These are phyloP conservation scores for Drosophila lacicola DNA, from an alignment of 2,888 invertebrate genomes.

Conservation along the genomic window DNA sequence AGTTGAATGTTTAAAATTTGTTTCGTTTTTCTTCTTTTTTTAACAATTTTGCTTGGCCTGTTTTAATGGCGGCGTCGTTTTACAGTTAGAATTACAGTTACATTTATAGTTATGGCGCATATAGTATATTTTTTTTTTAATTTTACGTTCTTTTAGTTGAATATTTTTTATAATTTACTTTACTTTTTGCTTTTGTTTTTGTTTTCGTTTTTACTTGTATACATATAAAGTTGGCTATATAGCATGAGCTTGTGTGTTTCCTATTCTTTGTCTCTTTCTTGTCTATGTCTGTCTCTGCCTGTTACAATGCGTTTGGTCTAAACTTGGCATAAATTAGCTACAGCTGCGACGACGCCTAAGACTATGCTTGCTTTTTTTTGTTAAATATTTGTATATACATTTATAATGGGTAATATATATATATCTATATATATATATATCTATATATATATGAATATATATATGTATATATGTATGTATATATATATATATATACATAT, in stretches of 20 bases:
- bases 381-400: constrained; percentile 41
- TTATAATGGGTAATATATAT: constrained; percentile 27
- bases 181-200: background rate
- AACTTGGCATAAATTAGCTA: constrained; percentile 55
- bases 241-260: constrained; percentile 46
- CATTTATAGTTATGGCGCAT: constrained; percentile 48
- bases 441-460: constrained; percentile 14
- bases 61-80: constrained; percentile 45
- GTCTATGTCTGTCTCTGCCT: constrained; percentile 8
- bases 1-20: constrained; percentile 23
- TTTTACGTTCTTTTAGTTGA: constrained; percentile 26
- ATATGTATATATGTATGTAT: background rate
- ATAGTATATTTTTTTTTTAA: constrained; percentile 17
- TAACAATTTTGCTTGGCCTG: constrained; percentile 49
- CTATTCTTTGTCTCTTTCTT: constrained; percentile 11
- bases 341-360: constrained; percentile 47
- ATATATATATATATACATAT: constrained; percentile 17
- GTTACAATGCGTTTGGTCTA: constrained; percentile 48
- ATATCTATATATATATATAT: constrained; percentile 17
- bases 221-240: constrained; percentile 54
- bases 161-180: constrained; percentile 24
- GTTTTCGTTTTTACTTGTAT: constrained; percentile 5
- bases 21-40: constrained; percentile 1
- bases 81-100: constrained; percentile 44
- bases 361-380: constrained; percentile 41